Base-by-base conservation (phyloP, 2,888 invertebrate genomes). In the Phyllotreta striolata region DNA sequence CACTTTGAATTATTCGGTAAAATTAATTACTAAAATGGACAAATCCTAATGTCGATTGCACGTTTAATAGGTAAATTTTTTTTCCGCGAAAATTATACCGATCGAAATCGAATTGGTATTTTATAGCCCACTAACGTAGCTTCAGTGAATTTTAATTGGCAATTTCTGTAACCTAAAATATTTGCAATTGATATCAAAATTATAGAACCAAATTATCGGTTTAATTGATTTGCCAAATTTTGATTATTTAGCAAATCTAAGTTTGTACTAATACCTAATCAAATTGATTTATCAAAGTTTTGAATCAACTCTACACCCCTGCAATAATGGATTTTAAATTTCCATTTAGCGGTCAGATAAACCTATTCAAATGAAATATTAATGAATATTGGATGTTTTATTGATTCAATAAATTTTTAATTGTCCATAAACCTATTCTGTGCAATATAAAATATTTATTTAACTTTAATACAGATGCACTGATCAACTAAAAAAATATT, bases 391-490 rank as follows among this genome's bases (percentile, higher is more conserved):
- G 6, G 51, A n/a, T 38, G 24, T 52, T 37, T 34, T 52, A 52
- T 52, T 52, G 52, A 52, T 52, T 38, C n/a, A 52, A 52, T 52
- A 52, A 52, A 52, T 52, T 38, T 52, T 38, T 52, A 52, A 52
- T 34, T 52, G 35, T 37, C 52, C 38, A 52, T 52, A 52, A 52
- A 52, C 14, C 35, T 52, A 39, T 39, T 14, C 5, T 52, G 37
- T 5, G 13, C 12, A 52, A 12, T 52, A 38, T 38, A 12, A 52
- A 52, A 38, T 24, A 24, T 24, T 24, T 24, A 38, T 41, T 41
- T 6, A 38, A 13, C 24, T 24, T 24, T 24, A 24, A 24, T 24
- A 24, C 24, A 24, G 24, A n/a, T 24, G 24, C 24, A 1, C 24
- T 24, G 24, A 24, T 24, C 24, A 24, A 24, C 24, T 24, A 24